Base-by-base conservation (phyloP, 2,113 vertebrate genomes). In the Cryptotis parvus region DNA sequence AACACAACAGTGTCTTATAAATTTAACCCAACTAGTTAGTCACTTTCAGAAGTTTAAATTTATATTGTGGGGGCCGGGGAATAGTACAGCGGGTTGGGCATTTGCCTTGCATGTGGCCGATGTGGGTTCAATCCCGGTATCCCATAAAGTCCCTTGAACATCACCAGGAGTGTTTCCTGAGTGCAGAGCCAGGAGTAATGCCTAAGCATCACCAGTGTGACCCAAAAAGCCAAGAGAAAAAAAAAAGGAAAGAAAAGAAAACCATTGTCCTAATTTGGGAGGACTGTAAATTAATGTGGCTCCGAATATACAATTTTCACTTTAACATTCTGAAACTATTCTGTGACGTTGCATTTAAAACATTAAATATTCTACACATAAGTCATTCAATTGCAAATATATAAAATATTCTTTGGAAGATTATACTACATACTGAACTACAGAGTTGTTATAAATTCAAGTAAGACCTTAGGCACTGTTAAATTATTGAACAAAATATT, bases 341-440 rank as follows among this genome's bases (percentile, higher is more conserved):
- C 37, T 89, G 24, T 65, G 45, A 70, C 15, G 2, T 1, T 85
- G 37, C 33, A 87, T 6, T 39, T 33, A 75, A 91, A 87, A 81
- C 22, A 75, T 75, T 24, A 81, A 87, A 55, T 20, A 84, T 70
- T 79, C 61, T 68, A 90, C 1, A 68, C 2, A 90, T 6, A 81
- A 68, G 18, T 15, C 35, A 91, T 31, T 27, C 75, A 92, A 84
- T 0, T 55, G 2, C 2, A 91, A 94, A 81, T 31, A 43, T 52
- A n/a, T 69, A 73, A 82, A 88, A 88, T 88, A 37, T 69, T 82
- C 88, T 49, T 84, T 75, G 31, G 31, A 80, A 93, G 37, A 91
- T 29, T 31, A 78, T 55, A 58, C 27, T 84, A 79, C 37, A 85
- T 9, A 43, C 4, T 41, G 66, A 89, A 68, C 26, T 63, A 52